Evolutionary conservation across 2,888 invertebrate species (phyloP).

Genomic region (Hydrotaea diabolus): DNA sequence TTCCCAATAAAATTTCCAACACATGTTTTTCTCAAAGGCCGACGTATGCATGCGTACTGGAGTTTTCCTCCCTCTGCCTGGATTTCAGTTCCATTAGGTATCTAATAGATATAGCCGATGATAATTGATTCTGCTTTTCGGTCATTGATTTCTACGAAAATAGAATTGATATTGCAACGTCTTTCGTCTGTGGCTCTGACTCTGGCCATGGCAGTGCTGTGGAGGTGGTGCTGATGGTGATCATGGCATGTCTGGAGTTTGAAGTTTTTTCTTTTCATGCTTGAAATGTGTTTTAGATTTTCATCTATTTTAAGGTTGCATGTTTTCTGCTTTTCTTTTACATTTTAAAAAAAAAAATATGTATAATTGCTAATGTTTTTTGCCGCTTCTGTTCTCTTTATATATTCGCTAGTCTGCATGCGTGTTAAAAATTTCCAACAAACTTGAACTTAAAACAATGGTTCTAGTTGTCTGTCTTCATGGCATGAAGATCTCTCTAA

Average conservation of each 20-base stretch:
- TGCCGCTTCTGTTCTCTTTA: background rate
- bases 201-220: background rate
- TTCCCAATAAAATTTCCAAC: background rate
- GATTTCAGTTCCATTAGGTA: conserved; percentile 6
- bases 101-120: conserved; percentile 34
- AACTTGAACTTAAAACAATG: conserved; percentile 24
- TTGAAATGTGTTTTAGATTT: conserved; percentile 1
- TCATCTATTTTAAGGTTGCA: background rate
- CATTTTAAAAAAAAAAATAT: too few relatives aligned
- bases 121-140: conserved; percentile 55
- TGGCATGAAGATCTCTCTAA: too few relatives aligned
- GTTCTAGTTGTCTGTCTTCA: too few relatives aligned
- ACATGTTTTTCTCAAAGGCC: background rate
- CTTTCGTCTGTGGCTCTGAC: background rate
- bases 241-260: background rate
- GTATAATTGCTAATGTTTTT: background rate
- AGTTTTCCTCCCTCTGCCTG: background rate
- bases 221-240: background rate
- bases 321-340: too few relatives aligned
- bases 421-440: background rate
- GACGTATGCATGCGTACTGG: too few relatives aligned
- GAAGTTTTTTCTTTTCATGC: background rate
- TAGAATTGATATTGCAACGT: background rate
- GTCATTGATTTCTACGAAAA: conserved; percentile 48
- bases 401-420: background rate